A percentile compares a stretch with the other conserved stretches of the same genome.
Conservation (phyloP, 2,113 vertebrate genomes). For the Asarcornis scutulata region DNA sequence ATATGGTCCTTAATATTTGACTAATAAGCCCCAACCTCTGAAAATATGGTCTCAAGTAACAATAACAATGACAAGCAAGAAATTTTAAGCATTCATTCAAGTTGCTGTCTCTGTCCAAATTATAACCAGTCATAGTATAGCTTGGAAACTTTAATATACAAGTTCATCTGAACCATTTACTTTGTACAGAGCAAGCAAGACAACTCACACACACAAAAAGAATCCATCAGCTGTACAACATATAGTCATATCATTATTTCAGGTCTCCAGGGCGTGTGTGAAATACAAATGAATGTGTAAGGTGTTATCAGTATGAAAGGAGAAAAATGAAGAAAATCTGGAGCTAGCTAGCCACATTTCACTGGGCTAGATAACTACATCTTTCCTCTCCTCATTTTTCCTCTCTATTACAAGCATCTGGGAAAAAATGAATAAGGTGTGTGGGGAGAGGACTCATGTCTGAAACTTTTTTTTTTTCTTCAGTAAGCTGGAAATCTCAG, state of each 20-base stretch:
- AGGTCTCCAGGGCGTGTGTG: neutral
- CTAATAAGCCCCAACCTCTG: conserved; percentile 7
- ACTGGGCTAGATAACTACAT: conserved; percentile 41
- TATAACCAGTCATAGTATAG: neutral
- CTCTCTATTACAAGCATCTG: conserved; percentile 22
- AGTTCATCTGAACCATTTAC: conserved; percentile 15
- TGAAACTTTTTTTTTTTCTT: conserved; percentile 11
- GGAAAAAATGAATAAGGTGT: conserved; percentile 32
- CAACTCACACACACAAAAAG: neutral
- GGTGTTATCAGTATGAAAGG: neutral
- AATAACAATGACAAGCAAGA: conserved; percentile 26
- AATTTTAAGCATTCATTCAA: conserved; percentile 21
- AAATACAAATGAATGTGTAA: conserved; percentile 16
- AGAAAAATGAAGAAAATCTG: conserved; percentile 12
- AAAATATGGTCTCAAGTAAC: neutral
- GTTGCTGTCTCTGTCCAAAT: neutral
- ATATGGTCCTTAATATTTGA: neutral
- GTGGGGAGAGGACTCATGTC: neutral
- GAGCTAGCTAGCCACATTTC: neutral
- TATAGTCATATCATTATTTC: neutral
- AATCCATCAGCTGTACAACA: neutral
- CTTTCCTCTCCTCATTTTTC: conserved; percentile 44
- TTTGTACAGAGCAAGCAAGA: conserved; percentile 33
- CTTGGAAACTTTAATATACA: conserved; percentile 15
- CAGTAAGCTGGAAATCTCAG: conserved; percentile 17